phyloP scores from a whole-genome alignment of 2,113 vertebrate species.

The Strix uralensis region DNA sequence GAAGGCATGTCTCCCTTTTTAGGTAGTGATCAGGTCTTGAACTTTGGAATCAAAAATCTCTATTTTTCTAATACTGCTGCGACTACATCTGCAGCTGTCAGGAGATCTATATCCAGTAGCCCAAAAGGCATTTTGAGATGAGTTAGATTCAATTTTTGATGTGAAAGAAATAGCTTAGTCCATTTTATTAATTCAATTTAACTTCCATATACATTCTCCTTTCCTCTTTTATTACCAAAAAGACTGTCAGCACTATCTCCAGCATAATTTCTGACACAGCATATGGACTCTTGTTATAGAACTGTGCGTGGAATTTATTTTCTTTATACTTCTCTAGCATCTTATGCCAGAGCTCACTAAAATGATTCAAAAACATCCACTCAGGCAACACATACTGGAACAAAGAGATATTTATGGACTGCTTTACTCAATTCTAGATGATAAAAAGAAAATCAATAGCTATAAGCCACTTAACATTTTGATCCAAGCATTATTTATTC shows the following conservation, averaged over 20 bases:
- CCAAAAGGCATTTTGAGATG: conserved; percentile 14
- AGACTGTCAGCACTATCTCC: background rate
- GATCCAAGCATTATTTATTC: background rate
- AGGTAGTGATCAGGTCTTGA: conserved; percentile 36
- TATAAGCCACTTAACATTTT: background rate
- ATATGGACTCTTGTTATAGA: background rate
- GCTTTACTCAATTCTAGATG: background rate
- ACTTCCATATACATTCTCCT: background rate
- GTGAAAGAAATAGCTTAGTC: background rate
- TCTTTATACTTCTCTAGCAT: background rate
- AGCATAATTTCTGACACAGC: background rate
- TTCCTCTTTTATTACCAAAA: background rate
- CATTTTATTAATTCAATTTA: background rate
- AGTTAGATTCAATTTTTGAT: background rate
- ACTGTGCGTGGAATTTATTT: background rate
- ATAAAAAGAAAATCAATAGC: background rate
- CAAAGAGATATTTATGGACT: background rate
- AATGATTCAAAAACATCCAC: background rate
- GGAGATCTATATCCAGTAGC: background rate
- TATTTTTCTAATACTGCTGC: conserved; percentile 12
- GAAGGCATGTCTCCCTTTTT: conserved; percentile 34
- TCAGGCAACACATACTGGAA: background rate
- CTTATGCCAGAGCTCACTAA: background rate
- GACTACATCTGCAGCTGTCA: background rate
- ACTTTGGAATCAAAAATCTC: background rate